Evolutionary conservation across 1,140 invertebrate species (phyloP).

Genomic region (Meloidogyne exigua): DNA sequence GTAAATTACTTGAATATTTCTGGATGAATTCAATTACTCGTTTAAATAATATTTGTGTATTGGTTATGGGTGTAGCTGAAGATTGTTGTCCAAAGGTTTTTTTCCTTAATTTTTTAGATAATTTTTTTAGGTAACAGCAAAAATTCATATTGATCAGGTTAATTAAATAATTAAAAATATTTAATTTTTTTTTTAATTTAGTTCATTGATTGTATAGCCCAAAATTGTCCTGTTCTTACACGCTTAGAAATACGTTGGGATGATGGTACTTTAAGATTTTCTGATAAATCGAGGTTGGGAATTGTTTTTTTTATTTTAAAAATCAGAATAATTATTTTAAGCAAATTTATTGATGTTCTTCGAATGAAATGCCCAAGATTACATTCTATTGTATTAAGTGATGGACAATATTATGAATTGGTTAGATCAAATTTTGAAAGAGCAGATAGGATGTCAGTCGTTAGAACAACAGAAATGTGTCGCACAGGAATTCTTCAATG

Average conservation of each 20-base stretch:
- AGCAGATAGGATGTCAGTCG: conserved; percentile 90
- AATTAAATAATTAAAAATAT: conserved; percentile 68
- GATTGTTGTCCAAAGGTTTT: conserved; percentile 80
- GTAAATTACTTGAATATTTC: conserved; percentile 13
- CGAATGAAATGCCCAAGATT: conserved; percentile 67
- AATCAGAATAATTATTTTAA: conserved; percentile 63
- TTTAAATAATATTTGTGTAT: conserved; percentile 72
- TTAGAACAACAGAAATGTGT: conserved; percentile 68
- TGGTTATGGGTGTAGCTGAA: conserved; percentile 94
- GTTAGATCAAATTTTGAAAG: conserved; percentile 98
- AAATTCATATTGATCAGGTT: conserved; percentile 83
- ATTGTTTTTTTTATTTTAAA: conserved; percentile 68
- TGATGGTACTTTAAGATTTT: conserved; percentile 93
- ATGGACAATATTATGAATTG: conserved; percentile 97
- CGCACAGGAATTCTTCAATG: conserved; percentile 60
- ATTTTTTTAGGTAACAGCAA: conserved; percentile 63
- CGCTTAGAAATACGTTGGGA: conserved; percentile 94
- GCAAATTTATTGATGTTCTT: conserved; percentile 64
- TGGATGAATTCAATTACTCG: conserved; percentile 37
- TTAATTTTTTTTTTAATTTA: neutral
- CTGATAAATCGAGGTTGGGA: conserved; percentile 92
- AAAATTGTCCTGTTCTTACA: conserved; percentile 82
- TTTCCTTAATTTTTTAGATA: neutral
- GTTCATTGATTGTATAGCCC: conserved; percentile 80
- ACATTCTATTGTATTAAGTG: conserved; percentile 73